Evolutionary conservation across 2,113 vertebrate genomes (phyloP), one percentile per base, ranked within the genome.

Genomic region (Gorsachius goisagi): DNA sequence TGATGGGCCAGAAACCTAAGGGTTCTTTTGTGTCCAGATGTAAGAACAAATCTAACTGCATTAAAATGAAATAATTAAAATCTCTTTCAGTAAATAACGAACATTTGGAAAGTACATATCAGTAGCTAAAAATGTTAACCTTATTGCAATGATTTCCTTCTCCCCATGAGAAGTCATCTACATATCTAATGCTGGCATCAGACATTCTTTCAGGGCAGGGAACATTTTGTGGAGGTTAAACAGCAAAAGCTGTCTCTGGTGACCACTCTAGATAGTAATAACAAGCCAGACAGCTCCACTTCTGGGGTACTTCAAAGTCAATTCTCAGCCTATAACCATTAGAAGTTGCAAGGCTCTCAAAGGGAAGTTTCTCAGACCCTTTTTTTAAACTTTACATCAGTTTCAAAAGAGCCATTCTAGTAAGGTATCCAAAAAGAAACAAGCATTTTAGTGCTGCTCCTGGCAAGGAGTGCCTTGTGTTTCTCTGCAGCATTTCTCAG

Each of bases 51-150:
- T 35, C 22, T 91, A 91, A 83, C 84, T 87, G 16, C 7, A 8
- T 60, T 94, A 75, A 95, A 94, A 74, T 66, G 11, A 84, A 74
- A 74, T 47, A 68, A 60, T 64, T 71, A 20, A 91, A 74, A 69
- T 58, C 37, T 77, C 28, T 68, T 93, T 77, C 32, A n/a, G 92
- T 71, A 94, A 95, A 95, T 83, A 77, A 77, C 7, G 71, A 93
- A 85, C 35, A 81, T 84, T 74, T 67, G 5, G 80, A 88, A 85
- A 80, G 37, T 37, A 64, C 22, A 77, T 13, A 77, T 88, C 39
- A 80, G 67, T 37, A 60, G 77, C 79, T 94, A 85, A 95, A 96
- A 96, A 52, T 10, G 59, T 93, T 92, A 77, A 74, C 64, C 26
- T 94, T 91, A 63, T 45, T 88, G 83, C 63, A 96, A 33, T 30